A percentile compares a stretch with the other conserved stretches of the same genome.
phyloP scores from a whole-genome alignment of 1,140 invertebrate species.

The Tachypleus tridentatus region DNA sequence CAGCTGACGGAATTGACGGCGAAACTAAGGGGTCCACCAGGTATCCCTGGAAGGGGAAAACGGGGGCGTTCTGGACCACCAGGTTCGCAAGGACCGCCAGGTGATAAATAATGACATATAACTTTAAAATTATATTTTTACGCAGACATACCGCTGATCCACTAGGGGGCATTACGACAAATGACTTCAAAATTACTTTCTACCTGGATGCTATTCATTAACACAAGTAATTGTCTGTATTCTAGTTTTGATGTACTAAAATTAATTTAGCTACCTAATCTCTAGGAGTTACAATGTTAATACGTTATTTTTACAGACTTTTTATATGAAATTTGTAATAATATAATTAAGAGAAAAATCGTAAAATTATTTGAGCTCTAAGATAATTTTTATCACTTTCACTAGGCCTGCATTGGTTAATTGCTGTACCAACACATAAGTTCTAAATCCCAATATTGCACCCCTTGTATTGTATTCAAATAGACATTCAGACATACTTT shows the following conservation, averaged over 20 bases:
- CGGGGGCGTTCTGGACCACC: constrained; percentile 45
- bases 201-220: background rate
- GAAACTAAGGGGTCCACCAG: constrained; percentile 46
- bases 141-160: background rate
- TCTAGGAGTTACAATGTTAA: background rate
- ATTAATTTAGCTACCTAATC: background rate
- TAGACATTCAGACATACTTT: no score
- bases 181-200: background rate
- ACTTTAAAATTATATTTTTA: background rate
- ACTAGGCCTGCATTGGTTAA: no score
- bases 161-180: background rate
- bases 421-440: no score
- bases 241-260: constrained; percentile 2
- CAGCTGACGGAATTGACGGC: constrained; percentile 47
- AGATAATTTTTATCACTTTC: no score
- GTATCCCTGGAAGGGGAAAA: constrained; percentile 44
- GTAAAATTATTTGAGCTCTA: no score
- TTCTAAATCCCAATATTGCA: no score
- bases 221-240: background rate
- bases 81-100: constrained; percentile 48
- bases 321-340: no score
- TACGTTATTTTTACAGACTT: no score
- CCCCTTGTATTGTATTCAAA: no score
- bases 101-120: constrained; percentile 27
- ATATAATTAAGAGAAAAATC: no score